Conservation (phyloP, 1,140 invertebrate genomes). For the Colletes latitarsis region DNA sequence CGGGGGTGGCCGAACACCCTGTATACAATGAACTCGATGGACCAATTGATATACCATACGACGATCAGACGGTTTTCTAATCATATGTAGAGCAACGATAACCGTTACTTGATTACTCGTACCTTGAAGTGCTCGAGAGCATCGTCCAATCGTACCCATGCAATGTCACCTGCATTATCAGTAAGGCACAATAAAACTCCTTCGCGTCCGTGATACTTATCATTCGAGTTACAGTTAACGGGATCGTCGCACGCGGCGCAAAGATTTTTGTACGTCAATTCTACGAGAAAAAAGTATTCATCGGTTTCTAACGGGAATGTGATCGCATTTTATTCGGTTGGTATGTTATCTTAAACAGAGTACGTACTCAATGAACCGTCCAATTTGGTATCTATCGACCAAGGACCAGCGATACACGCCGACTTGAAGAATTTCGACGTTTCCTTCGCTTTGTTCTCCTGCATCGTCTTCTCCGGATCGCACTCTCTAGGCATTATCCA, state of each 20-base stretch:
- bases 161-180: conserved; percentile 88
- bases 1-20: no score
- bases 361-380: conserved; percentile 87
- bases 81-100: no score
- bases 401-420: conserved; percentile 91
- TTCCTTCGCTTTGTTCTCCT: conserved; percentile 87
- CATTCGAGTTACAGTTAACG: conserved; percentile 83
- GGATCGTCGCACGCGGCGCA: conserved; percentile 86
- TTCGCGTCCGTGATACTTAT: conserved; percentile 90
- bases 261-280: conserved; percentile 86
- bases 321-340: neutral
- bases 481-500: conserved; percentile 86
- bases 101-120: conserved; percentile 25
- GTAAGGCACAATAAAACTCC: conserved; percentile 90
- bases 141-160: conserved; percentile 88
- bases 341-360: neutral
- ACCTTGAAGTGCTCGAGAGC: conserved; percentile 85
- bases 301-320: neutral
- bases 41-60: no score
- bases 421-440: conserved; percentile 86
- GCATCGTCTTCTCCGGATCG: conserved; percentile 84
- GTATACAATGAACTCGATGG: no score
- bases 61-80: no score
- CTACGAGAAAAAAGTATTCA: conserved; percentile 73
- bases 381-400: conserved; percentile 85